phyloP scores from a whole-genome alignment of 2,888 invertebrate genomes.

The Colostygia pectinataria region DNA sequence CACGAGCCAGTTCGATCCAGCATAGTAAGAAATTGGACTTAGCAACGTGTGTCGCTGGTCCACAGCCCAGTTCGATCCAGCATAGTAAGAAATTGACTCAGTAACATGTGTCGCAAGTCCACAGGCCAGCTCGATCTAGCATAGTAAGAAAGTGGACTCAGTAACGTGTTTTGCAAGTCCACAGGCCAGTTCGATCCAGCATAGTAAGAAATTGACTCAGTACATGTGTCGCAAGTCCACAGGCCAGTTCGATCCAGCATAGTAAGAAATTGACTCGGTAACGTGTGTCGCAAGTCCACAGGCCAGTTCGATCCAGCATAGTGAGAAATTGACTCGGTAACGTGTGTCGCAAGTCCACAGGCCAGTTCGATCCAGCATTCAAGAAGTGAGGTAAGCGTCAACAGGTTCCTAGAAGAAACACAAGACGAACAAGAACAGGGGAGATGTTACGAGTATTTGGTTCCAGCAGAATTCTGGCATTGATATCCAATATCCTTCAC shows the following conservation, averaged over 20 bases:
- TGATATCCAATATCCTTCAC: too few species aligned
- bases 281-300: conserved; percentile 64
- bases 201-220: conserved; percentile 55
- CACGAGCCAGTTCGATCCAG: conserved; percentile 69
- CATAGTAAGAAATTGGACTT: conserved; percentile 58
- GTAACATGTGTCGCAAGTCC: conserved; percentile 56
- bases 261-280: conserved; percentile 53
- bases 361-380: conserved; percentile 69
- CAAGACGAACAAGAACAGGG: too few species aligned
- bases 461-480: background rate
- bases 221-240: conserved; percentile 61
- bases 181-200: conserved; percentile 69
- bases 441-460: background rate
- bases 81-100: conserved; percentile 56
- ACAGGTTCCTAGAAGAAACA: conserved; percentile 18
- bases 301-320: conserved; percentile 69
- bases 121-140: conserved; percentile 69
- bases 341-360: conserved; percentile 66
- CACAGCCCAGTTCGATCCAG: conserved; percentile 70
- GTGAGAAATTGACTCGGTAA: conserved; percentile 50
- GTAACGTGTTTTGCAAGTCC: conserved; percentile 58
- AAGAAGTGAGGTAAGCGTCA: conserved; percentile 42
- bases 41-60: conserved; percentile 57
- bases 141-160: conserved; percentile 55
- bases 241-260: conserved; percentile 68